Evolutionary conservation across 2,797 vertebrate species (phyloP).

Genomic region (Tapera naevia): DNA sequence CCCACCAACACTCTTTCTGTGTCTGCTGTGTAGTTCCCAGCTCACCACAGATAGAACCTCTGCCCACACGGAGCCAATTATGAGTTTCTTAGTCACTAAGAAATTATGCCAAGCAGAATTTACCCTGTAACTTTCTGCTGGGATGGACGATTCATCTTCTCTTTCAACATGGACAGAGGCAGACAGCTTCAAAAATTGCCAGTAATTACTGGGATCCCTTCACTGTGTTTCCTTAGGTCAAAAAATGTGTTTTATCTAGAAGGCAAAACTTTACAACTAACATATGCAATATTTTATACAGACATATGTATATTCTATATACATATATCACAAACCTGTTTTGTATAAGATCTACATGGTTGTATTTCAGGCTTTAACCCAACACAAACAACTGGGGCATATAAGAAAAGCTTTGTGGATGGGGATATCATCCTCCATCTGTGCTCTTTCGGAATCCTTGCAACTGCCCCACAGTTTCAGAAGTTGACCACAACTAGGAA

Average conservation of each 20-base stretch:
- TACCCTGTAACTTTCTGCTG: constrained; percentile 3
- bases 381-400: background rate
- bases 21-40: background rate
- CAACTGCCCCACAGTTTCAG: background rate
- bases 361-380: background rate
- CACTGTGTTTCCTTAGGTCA: background rate
- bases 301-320: background rate
- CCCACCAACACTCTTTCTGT: background rate
- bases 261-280: background rate
- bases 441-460: background rate
- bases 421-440: background rate
- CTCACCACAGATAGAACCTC: background rate
- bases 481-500: background rate
- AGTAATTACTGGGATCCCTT: background rate
- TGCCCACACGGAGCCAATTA: background rate
- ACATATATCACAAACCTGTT: background rate
- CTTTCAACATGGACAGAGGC: background rate
- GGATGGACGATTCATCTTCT: background rate
- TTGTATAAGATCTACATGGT: background rate
- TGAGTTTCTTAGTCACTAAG: background rate
- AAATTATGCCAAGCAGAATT: background rate
- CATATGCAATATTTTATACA: background rate
- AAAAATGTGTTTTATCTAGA: background rate
- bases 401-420: background rate
- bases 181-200: background rate